Evolutionary conservation across 2,797 vertebrate genomes (phyloP).

Genomic region (Novumbra hubbsi): DNA sequence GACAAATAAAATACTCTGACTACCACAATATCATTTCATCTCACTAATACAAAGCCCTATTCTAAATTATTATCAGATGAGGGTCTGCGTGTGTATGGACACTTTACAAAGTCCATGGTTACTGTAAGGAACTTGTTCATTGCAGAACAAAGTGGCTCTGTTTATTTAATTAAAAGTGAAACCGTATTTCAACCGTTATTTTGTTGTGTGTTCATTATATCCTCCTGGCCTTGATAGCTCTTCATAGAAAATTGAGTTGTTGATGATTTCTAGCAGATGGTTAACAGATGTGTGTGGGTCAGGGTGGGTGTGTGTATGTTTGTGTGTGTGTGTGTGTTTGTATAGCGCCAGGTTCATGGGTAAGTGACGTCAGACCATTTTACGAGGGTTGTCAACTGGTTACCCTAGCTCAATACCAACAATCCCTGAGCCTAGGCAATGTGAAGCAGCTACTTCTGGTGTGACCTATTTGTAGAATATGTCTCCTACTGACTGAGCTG

Average conservation of each 20-base stretch:
- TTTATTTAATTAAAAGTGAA: conserved; percentile 26
- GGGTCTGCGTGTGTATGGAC: neutral
- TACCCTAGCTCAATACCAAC: too few species aligned
- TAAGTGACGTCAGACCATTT: too few species aligned
- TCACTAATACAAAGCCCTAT: conserved; percentile 12
- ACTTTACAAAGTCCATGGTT: neutral
- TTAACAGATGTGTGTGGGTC: conserved; percentile 53
- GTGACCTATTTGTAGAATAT: too few species aligned
- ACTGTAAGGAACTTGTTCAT: neutral
- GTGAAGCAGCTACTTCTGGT: too few species aligned
- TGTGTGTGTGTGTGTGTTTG: conserved; percentile 1
- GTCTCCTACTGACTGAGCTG: too few species aligned
- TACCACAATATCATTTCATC: neutral
- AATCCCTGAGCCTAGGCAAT: too few species aligned
- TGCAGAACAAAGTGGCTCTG: conserved; percentile 13
- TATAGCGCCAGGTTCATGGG: neutral
- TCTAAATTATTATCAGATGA: neutral
- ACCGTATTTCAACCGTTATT: conserved; percentile 13
- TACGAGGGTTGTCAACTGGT: too few species aligned
- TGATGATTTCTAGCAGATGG: conserved; percentile 51
- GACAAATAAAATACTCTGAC: too few species aligned
- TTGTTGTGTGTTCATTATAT: conserved; percentile 26
- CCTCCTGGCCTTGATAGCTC: conserved; percentile 37
- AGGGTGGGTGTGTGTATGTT: conserved; percentile 28
- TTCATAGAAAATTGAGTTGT: conserved; percentile 33